Evolutionary conservation across 2,888 invertebrate species (phyloP), one percentile per base, ranked within the genome.

Genomic region (Philonicus albiceps): DNA sequence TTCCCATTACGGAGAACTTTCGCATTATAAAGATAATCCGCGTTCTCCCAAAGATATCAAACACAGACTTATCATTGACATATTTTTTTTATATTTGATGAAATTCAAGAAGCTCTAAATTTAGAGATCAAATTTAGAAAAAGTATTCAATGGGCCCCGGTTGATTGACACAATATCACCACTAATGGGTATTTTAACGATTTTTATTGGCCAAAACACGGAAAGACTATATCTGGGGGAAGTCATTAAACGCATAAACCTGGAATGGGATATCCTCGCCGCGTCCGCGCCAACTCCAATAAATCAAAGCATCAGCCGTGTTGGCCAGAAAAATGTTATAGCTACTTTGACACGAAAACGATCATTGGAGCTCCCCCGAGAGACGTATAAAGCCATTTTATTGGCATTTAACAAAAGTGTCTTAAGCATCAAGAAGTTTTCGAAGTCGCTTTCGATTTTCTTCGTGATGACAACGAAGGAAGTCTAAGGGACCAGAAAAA

Each of bases 351-450:
- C 78, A 27, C 78, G 78, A 78, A 49, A 16, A 78, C 43, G 78
- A 78, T 78, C 30, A 78, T 49, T 19, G 22, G 49, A 53, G 49
- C n/a, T 22, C 49, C 16, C 49, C 30, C 30, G 78, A 78, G 53
- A 78, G 49, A 13, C 11, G 49, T 49, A 78, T 78, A 78, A 78
- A 78, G 49, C 49, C 19, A 49, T 78, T 78, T 78, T 78, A 78
- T 78, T 78, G 78, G 78, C 78, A 43, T 78, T 78, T 49, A 78
- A 78, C 22, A 78, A 76, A 78, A 78, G 49, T 78, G 49, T 43
- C 78, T 78, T 78, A 30, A 49, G 43, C 78, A 78, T 53, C 78
- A 49, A 49, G 78, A 78, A 53, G 27, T 49, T 49, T 16, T 49
- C 78, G 64, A 11, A 5, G 64, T 22, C 27, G 78, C 43, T 78